These are phyloP conservation scores for Nothura maculosa DNA, from an alignment of 2,797 vertebrate species.

Conservation along the genomic window DNA sequence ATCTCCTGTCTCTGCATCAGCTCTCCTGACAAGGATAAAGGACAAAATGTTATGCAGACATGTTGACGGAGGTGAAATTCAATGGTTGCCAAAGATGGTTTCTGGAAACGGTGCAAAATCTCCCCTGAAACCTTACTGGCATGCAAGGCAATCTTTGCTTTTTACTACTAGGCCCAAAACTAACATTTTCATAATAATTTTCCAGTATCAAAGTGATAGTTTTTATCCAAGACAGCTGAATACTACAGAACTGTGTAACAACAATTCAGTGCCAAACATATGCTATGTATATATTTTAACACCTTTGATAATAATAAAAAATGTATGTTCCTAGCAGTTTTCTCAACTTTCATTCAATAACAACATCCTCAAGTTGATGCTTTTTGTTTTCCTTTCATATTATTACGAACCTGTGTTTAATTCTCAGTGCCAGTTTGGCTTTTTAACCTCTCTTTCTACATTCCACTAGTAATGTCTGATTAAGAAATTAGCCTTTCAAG, in stretches of 20 bases:
- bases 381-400: slow-evolving; percentile 92
- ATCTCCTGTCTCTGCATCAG: slow-evolving; percentile 41
- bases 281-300: slow-evolving; percentile 86
- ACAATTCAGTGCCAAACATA: slow-evolving; percentile 85
- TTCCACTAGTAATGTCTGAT: slow-evolving; percentile 84
- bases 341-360: slow-evolving; percentile 82
- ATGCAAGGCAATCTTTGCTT: slow-evolving; percentile 79
- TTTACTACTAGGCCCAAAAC: slow-evolving; percentile 85
- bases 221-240: slow-evolving; percentile 87
- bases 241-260: slow-evolving; percentile 78
- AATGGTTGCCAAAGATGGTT: slow-evolving; percentile 78
- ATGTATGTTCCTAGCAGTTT: slow-evolving; percentile 85
- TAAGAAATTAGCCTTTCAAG: slow-evolving; percentile 88
- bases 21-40: slow-evolving; percentile 55
- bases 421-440: slow-evolving; percentile 88
- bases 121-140: slow-evolving; percentile 71
- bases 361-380: slow-evolving; percentile 90
- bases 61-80: slow-evolving; percentile 78
- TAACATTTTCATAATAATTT: slow-evolving; percentile 90
- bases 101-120: slow-evolving; percentile 74
- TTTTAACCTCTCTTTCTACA: slow-evolving; percentile 84
- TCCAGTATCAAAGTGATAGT: slow-evolving; percentile 89
- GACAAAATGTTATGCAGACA: slow-evolving; percentile 63
- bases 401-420: slow-evolving; percentile 93
- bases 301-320: slow-evolving; percentile 90